Evolutionary conservation across 2,797 vertebrate genomes (phyloP), one percentile per base, ranked within the genome.

Genomic region (Gymnothorax reevesii): DNA sequence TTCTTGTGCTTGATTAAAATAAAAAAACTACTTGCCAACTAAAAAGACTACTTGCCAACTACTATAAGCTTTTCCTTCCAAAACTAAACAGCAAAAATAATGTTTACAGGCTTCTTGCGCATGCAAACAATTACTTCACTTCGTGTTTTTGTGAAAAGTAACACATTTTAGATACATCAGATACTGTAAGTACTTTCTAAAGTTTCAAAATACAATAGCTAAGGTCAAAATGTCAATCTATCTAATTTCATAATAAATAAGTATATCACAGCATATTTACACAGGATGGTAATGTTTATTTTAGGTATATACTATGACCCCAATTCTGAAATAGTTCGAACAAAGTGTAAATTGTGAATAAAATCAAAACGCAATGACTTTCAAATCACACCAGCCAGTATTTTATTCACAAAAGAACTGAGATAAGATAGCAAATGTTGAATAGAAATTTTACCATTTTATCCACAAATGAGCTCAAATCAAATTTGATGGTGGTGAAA

Each of bases 101-200:
- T 27, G 49, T 80, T 80, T 7, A 54, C 52, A 55, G 54, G 77
- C 77, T 80, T 80, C 77, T 55, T 54, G 49, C 3, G 52, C 77
- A 80, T 49, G 42, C 15, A 15, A 49, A 52, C 1, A 79, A 79
- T 55, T 80, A 22, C 77, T 80, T 80, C 7, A 55, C 49, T 55
- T 22, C 22, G 25, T 6, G 71, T 5, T 54, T 80, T 79, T 54
- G 49, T 80, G 77, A 80, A 80, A 80, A 80, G 77, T 55, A 80
- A 80, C 52, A 77, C 73, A 77, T 49, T 42, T 42, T 77, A 77
- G 13, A 77, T 33, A 77, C 25, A 73, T 73, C 25, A 80, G 22
- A 77, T 52, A 80, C n/a, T n/a, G n/a, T n/a, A n/a, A 3, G 6
- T 22, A 2, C n/a, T 80, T 80, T 20, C 52, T 22, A 9, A n/a